Percentiles rank a stretch among this genome's conserved stretches.
Conservation (phyloP, 2,113 vertebrate species). For the Xiphophorus couchianus region DNA sequence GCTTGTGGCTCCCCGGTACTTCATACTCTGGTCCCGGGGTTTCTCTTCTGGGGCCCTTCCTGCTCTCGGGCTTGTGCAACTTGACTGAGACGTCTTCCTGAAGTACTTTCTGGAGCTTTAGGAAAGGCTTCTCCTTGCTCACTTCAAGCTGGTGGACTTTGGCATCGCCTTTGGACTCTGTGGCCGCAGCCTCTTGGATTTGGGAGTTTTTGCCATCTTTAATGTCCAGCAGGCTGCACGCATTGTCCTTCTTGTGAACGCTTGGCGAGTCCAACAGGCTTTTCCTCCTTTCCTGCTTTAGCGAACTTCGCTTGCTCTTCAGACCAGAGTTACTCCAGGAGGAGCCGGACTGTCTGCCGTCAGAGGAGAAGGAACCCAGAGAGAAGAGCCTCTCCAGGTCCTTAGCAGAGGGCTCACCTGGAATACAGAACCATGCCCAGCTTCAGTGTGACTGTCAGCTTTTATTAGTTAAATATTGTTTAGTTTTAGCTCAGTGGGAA, state of each 20-base stretch:
- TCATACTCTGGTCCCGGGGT: constrained; percentile 3
- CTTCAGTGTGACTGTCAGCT: not conserved
- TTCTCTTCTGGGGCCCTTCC: constrained; percentile 43
- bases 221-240: constrained; percentile 10
- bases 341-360: constrained; percentile 80
- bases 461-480: no score
- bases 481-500: no score
- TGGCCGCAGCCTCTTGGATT: not conserved
- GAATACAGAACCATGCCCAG: not conserved
- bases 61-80: constrained; percentile 46
- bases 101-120: constrained; percentile 13
- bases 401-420: constrained; percentile 51
- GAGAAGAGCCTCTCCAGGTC: constrained; percentile 81
- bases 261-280: constrained; percentile 64
- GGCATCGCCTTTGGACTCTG: not conserved
- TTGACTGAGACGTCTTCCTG: constrained; percentile 17
- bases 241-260: constrained; percentile 36
- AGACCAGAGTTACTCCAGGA: constrained; percentile 79
- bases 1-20: not conserved
- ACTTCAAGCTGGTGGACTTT: constrained; percentile 37
- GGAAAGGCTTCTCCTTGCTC: not conserved
- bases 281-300: constrained; percentile 77
- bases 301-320: constrained; percentile 38
- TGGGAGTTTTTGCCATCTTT: constrained; percentile 33
- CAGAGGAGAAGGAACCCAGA: constrained; percentile 80